Percentiles rank a stretch among this genome's conserved stretches.
Conservation (phyloP, 92 coral and sea anemone species). For the Parazoanthus atlanticus region DNA sequence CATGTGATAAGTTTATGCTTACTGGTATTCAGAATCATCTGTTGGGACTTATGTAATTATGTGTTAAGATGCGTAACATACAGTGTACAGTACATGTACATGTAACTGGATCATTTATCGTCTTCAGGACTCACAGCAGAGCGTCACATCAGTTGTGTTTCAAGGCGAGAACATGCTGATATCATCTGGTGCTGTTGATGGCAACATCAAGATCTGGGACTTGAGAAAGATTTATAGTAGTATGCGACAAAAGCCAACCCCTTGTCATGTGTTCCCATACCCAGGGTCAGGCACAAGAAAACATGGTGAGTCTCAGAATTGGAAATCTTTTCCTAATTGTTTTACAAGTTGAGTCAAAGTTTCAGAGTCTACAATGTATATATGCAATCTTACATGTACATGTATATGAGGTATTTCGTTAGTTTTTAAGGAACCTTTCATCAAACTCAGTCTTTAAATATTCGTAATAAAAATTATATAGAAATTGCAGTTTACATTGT, state of each 20-base stretch:
- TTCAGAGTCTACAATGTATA: too few relatives aligned
- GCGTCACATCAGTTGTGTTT: conserved; percentile 91
- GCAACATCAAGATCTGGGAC: conserved; percentile 96
- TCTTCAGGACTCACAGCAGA: conserved; percentile 85
- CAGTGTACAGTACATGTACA: not conserved
- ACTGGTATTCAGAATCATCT: too few relatives aligned
- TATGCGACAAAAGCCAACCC: conserved; percentile 65
- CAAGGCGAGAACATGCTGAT: conserved; percentile 83
- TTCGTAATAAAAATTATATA: too few relatives aligned
- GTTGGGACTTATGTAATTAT: too few relatives aligned
- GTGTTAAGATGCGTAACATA: too few relatives aligned
- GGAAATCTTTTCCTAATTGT: not conserved
- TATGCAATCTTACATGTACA: not conserved
- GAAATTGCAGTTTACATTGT: too few relatives aligned
- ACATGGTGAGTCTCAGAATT: conserved; percentile 74
- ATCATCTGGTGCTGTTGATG: conserved; percentile 98
- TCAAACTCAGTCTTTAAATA: too few relatives aligned
- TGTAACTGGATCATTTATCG: not conserved
- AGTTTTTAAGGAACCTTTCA: too few relatives aligned
- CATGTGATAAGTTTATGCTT: not conserved
- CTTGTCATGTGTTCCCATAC: conserved; percentile 88
- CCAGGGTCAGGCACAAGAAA: conserved; percentile 88
- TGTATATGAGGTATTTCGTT: not conserved
- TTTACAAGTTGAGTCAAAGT: too few relatives aligned
- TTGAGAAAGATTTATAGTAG: conserved; percentile 86